phyloP scores from a whole-genome alignment of 2,113 vertebrate genomes.

The Salminus brasiliensis region DNA sequence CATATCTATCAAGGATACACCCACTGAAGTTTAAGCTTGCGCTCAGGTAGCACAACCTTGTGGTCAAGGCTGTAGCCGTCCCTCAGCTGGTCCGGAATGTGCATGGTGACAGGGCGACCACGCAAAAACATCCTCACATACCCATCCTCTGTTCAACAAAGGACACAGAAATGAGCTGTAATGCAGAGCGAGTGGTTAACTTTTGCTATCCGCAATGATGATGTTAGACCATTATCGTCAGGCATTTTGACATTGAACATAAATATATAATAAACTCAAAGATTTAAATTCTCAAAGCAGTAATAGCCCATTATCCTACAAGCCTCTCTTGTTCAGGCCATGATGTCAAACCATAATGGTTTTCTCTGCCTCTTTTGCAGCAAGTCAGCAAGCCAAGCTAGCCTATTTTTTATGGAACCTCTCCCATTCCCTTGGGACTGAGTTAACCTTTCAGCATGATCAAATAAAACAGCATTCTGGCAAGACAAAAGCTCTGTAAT shows the following conservation, averaged over 20 bases:
- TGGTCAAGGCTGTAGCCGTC: slow-evolving; percentile 82
- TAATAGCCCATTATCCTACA: slow-evolving; percentile 1
- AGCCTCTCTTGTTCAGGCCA: neutral
- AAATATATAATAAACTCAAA: neutral
- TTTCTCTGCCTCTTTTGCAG: slow-evolving; percentile 6
- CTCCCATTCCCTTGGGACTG: neutral
- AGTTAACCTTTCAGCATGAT: neutral
- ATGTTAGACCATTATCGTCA: neutral
- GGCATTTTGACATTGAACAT: neutral
- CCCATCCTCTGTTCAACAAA: slow-evolving; percentile 80
- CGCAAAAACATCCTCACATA: slow-evolving; percentile 90
- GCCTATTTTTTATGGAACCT: neutral
- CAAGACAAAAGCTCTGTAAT: neutral
- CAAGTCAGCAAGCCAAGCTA: neutral
- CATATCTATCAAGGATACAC: slow-evolving; percentile 84
- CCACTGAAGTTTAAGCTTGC: slow-evolving; percentile 88
- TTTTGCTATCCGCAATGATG: neutral
- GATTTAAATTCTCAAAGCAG: neutral
- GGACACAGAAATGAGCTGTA: neutral
- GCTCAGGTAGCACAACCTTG: slow-evolving; percentile 77
- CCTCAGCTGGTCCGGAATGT: slow-evolving; percentile 78
- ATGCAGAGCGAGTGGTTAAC: neutral
- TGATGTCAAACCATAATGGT: neutral
- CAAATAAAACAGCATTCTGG: neutral
- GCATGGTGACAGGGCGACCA: slow-evolving; percentile 87